Evolutionary conservation across 2,797 vertebrate genomes (phyloP).

Genomic region (Borostomias antarcticus): DNA sequence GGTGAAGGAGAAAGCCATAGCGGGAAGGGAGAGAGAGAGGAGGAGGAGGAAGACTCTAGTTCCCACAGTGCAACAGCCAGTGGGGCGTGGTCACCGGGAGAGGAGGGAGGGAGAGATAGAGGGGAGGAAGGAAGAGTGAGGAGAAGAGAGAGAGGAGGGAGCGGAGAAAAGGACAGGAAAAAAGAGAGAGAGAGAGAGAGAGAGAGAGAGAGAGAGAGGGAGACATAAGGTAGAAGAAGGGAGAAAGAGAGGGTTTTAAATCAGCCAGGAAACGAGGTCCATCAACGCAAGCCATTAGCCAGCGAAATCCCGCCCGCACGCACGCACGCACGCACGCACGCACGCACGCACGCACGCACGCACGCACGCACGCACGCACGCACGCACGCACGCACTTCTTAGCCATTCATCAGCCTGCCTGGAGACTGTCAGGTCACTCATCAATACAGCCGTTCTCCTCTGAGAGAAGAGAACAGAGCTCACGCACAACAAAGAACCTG

Average conservation of each 20-base stretch:
- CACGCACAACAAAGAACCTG: not conserved
- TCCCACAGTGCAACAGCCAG: too few species aligned
- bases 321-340: not conserved
- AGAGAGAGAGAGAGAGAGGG: not conserved
- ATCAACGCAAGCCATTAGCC: not conserved
- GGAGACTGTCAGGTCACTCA: not conserved
- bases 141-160: not conserved
- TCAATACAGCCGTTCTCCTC: not conserved
- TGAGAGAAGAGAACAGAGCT: not conserved
- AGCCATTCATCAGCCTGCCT: not conserved
- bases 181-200: not conserved
- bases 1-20: not conserved
- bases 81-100: too few species aligned
- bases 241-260: not conserved
- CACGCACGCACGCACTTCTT: not conserved
- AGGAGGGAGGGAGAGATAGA: not conserved
- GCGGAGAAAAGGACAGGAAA: too few species aligned
- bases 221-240: not conserved
- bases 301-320: not conserved
- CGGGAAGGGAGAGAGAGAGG: not conserved
- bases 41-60: not conserved
- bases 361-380: not conserved
- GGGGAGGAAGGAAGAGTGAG: not conserved
- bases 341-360: conserved; percentile 6
- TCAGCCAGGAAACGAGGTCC: not conserved